Percentiles rank a stretch among this genome's conserved stretches.
These are phyloP conservation scores for Polymixis flavicincta DNA, from an alignment of 2,888 invertebrate genomes.

Conservation along the genomic window DNA sequence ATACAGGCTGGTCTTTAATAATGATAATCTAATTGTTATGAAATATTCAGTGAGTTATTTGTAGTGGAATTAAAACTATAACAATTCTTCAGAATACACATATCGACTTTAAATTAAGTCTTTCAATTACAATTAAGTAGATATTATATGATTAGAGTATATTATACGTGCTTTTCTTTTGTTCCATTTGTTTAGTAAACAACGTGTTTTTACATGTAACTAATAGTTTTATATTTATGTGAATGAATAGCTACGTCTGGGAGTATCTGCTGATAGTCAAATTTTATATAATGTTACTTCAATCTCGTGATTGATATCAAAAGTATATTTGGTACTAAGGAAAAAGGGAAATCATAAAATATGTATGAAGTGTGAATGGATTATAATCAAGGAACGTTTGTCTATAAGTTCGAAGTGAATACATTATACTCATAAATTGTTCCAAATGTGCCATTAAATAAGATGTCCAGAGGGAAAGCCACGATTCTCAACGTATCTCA, in stretches of 20 bases:
- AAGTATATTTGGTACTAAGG: constrained; percentile 65
- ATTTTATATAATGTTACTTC: constrained; percentile 59
- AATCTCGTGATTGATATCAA: constrained; percentile 56
- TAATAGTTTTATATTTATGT: constrained; percentile 49
- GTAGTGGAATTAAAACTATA: constrained; percentile 49
- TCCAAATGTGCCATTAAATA: constrained; percentile 69
- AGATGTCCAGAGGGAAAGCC: constrained; percentile 57
- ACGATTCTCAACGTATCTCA: constrained; percentile 65
- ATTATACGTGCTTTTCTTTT: constrained; percentile 60
- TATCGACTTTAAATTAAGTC: constrained; percentile 62
- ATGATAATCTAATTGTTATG: constrained; percentile 42
- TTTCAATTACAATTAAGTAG: constrained; percentile 61
- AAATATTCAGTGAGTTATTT: constrained; percentile 60
- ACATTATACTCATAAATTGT: constrained; percentile 69
- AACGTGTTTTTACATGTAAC: constrained; percentile 48
- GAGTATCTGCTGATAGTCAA: constrained; percentile 60
- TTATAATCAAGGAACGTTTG: constrained; percentile 54
- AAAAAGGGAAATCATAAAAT: constrained; percentile 34
- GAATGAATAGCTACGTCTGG: constrained; percentile 50
- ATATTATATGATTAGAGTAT: constrained; percentile 56
- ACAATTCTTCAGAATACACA: constrained; percentile 65
- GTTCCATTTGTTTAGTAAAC: constrained; percentile 52
- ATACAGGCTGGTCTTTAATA: constrained; percentile 24
- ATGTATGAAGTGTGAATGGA: constrained; percentile 64
- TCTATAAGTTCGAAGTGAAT: constrained; percentile 60